Evolutionary conservation across 2,113 vertebrate species (phyloP).

Genomic region (Calonectris borealis): DNA sequence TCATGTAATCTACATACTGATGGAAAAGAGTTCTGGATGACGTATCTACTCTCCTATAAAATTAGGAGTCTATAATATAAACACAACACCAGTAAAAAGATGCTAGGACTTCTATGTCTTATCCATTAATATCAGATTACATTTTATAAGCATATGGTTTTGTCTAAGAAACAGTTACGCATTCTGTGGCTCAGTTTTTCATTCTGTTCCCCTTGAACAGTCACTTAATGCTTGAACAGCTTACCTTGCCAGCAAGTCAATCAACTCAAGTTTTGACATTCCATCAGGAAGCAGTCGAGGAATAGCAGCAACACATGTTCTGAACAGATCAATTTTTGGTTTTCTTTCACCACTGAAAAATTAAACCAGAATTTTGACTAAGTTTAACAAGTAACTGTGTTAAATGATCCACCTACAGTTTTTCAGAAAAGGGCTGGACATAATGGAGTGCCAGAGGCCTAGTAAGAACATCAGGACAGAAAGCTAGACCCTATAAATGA

Average conservation of each 20-base stretch:
- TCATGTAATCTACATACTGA: neutral
- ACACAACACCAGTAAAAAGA: neutral
- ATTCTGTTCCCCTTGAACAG: neutral
- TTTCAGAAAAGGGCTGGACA: neutral
- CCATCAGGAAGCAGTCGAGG: conserved; percentile 96
- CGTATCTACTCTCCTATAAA: neutral
- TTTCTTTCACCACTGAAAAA: conserved; percentile 92
- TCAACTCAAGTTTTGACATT: conserved; percentile 96
- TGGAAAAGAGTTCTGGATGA: neutral
- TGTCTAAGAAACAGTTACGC: neutral
- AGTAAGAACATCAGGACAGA: neutral
- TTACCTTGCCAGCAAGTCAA: conserved; percentile 93
- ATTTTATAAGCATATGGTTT: neutral
- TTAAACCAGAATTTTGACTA: conserved; percentile 27
- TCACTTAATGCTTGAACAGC: neutral
- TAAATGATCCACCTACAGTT: neutral
- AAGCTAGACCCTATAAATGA: neutral
- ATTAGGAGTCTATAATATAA: neutral
- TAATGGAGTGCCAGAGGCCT: neutral
- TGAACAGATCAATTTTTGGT: conserved; percentile 97
- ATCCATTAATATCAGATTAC: neutral
- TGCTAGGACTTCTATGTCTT: neutral
- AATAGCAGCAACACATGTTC: conserved; percentile 96
- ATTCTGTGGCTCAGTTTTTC: neutral
- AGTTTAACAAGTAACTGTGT: neutral